Conservation (phyloP, 2,888 invertebrate genomes). For the Blomia tropicalis region DNA sequence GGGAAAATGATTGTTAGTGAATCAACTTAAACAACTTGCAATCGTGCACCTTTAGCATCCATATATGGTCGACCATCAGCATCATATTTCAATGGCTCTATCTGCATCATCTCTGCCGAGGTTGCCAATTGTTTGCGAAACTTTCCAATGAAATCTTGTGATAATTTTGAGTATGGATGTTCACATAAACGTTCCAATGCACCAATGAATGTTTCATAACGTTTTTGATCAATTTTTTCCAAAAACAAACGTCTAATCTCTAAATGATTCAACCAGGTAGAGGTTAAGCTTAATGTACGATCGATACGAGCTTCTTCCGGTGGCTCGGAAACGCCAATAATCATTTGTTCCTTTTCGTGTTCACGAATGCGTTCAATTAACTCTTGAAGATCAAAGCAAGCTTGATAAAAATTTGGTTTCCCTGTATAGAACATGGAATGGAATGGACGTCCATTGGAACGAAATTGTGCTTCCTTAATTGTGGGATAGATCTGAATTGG, state of each 20-base stretch:
- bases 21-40: too few species aligned
- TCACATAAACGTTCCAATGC: slow-evolving; percentile 53
- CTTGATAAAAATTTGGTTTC: slow-evolving; percentile 63
- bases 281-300: slow-evolving; percentile 34
- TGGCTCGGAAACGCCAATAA: slow-evolving; percentile 44
- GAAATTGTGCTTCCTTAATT: slow-evolving; percentile 70
- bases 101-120: slow-evolving; percentile 35
- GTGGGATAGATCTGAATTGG: slow-evolving; percentile 71
- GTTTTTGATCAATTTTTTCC: slow-evolving; percentile 43
- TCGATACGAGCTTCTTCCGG: slow-evolving; percentile 40
- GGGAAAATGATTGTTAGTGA: too few species aligned
- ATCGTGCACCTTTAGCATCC: slow-evolving; percentile 32
- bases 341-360: slow-evolving; percentile 53
- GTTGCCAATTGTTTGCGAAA: slow-evolving; percentile 50
- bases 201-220: slow-evolving; percentile 53
- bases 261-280: slow-evolving; percentile 50
- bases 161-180: slow-evolving; percentile 54
- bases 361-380: slow-evolving; percentile 37
- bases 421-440: slow-evolving; percentile 83
- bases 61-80: slow-evolving; percentile 34
- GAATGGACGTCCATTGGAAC: slow-evolving; percentile 70
- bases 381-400: slow-evolving; percentile 38
- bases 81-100: slow-evolving; percentile 32
- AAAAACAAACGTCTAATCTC: slow-evolving; percentile 49
- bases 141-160: slow-evolving; percentile 54